These are phyloP conservation scores for Corythornis madagascariensis DNA, from an alignment of 2,113 vertebrate genomes.

Conservation along the genomic window DNA sequence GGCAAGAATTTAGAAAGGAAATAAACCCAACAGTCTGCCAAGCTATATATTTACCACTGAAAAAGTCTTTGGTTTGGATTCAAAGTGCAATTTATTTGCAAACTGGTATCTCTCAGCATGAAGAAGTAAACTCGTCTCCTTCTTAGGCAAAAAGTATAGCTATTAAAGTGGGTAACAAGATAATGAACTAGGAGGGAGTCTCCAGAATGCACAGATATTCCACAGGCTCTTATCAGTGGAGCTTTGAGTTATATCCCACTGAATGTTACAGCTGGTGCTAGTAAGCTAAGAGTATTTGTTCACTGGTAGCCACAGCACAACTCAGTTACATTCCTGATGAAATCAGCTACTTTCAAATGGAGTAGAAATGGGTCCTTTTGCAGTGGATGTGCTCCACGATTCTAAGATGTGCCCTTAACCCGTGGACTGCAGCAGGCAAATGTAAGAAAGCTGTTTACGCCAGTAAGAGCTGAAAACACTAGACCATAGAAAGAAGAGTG, in stretches of 20 bases:
- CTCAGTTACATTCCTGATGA: background rate
- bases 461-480: background rate
- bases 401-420: background rate
- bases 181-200: background rate
- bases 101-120: background rate
- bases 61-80: background rate
- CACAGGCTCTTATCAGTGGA: background rate
- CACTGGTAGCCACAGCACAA: background rate
- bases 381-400: too few species aligned
- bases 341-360: background rate
- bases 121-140: background rate
- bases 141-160: background rate
- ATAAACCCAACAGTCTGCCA: background rate
- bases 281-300: background rate
- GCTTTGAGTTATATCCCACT: background rate
- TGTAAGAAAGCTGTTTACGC: background rate
- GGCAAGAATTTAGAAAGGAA: slow-evolving; percentile 4
- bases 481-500: background rate
- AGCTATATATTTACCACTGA: background rate
- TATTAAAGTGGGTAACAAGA: background rate
- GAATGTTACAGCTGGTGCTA: background rate
- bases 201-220: background rate
- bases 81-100: background rate
- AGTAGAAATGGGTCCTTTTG: background rate
- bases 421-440: background rate